Evolutionary conservation across 2,797 vertebrate genomes (phyloP).

Genomic region (Artibeus lituratus): DNA sequence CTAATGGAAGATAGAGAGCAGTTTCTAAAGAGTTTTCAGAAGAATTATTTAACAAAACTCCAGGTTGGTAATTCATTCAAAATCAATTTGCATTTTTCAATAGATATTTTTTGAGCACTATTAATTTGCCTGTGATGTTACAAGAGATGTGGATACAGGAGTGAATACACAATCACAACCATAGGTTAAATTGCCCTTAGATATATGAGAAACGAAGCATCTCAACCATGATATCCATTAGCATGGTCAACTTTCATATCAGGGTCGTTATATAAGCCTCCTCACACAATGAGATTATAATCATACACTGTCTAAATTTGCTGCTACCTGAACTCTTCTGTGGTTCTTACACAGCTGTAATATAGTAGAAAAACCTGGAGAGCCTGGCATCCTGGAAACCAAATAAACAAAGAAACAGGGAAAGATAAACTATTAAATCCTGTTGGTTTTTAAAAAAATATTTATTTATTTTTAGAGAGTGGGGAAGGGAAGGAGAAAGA

Average conservation of each 20-base stretch:
- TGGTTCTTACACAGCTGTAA: background rate
- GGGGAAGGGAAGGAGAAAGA: too few relatives aligned
- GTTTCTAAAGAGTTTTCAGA: slow-evolving; percentile 12
- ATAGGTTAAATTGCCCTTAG: background rate
- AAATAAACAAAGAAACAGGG: background rate
- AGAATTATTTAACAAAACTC: slow-evolving; percentile 26
- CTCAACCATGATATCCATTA: background rate
- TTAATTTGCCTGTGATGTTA: background rate
- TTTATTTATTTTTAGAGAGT: too few relatives aligned
- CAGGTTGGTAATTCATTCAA: background rate
- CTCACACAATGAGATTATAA: background rate
- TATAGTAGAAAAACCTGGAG: background rate
- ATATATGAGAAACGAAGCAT: background rate
- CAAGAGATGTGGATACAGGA: background rate
- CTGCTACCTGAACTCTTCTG: background rate
- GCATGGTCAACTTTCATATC: background rate
- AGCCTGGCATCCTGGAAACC: background rate
- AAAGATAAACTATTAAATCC: background rate
- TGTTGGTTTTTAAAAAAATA: background rate
- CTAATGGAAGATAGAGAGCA: background rate
- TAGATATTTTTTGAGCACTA: background rate
- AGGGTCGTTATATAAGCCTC: background rate
- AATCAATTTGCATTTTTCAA: slow-evolving; percentile 8
- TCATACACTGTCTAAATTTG: background rate
- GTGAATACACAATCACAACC: background rate